Evolutionary conservation across 1,140 invertebrate genomes (phyloP).

Genomic region (Drosophila ercepeae): DNA sequence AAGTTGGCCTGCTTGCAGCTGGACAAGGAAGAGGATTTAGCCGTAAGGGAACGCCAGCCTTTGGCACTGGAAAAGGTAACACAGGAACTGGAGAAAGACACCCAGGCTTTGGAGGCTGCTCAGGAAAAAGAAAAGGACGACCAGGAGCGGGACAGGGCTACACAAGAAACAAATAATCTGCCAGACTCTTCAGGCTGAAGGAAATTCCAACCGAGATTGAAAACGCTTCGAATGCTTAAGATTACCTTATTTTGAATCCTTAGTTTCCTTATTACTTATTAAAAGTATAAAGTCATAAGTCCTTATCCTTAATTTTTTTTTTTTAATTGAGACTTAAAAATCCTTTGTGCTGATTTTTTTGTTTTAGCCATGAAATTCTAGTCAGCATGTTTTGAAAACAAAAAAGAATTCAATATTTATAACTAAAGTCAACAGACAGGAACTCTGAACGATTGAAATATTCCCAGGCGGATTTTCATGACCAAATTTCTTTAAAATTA

Average conservation of each 20-base stretch:
- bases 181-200: neutral
- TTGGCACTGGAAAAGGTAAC: slow-evolving; percentile 42
- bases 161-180: neutral
- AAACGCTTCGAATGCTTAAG: neutral
- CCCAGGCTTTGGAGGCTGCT: neutral
- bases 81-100: slow-evolving; percentile 16
- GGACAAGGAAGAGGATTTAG: slow-evolving; percentile 52
- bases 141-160: too few relatives aligned
- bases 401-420: too few relatives aligned
- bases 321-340: too few relatives aligned
- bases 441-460: too few relatives aligned
- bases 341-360: too few relatives aligned
- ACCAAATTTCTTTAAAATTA: neutral
- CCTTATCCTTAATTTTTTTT: too few relatives aligned
- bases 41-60: slow-evolving; percentile 46
- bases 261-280: neutral
- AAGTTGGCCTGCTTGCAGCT: slow-evolving; percentile 58
- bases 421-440: too few relatives aligned
- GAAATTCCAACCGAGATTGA: neutral
- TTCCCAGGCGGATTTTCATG: too few relatives aligned
- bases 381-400: too few relatives aligned
- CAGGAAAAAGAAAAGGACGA: neutral
- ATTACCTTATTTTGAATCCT: neutral
- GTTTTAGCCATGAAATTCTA: too few relatives aligned
- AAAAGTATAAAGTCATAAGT: neutral